Evolutionary conservation across 2,113 vertebrate species (phyloP), one percentile per base, ranked within the genome.

Genomic region (Ctenodactylus gundi): DNA sequence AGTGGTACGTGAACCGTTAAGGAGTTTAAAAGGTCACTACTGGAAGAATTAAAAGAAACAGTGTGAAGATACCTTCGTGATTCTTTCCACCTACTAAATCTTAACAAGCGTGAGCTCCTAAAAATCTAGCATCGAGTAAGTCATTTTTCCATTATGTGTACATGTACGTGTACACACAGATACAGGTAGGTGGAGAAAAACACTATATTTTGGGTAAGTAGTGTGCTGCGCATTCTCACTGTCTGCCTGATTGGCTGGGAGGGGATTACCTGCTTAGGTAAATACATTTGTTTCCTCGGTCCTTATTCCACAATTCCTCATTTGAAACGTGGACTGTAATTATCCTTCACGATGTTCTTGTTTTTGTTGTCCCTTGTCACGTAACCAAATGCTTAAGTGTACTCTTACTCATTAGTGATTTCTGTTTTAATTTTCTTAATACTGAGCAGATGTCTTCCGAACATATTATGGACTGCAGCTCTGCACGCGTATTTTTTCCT

Each of bases 371-470:
- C 11, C 23, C 1, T 96, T 90, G 58, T 76, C 87, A 36, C n/a
- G 86, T 62, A 60, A 3, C 44, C n/a, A 85, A 0, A 91, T 72
- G 23, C 70, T 58, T 94, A 23, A 88, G 29, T 73, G 34, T 72
- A 20, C 64, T 65, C 21, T 84, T 86, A 86, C 57, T 85, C 58
- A 31, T 73, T 57, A 78, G 25, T 73, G 51, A 65, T 73, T 91
- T 92, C n/a, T 78, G 44, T 95, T 88, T 92, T 96, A 67, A 91
- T 60, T 91, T 68, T 81, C 36, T 95, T 39, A 44, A 23, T 85
- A 41, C 39, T 75, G 23, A 34, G 58, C 41, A 25, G 15, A 76
- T 85, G 86, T 36, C 70, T 75, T 85, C 49, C 57, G 91, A 78
- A 60, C 65, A 1, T 36, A 49, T 14, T 72, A 1, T 51, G 36